Evolutionary conservation across 1,140 invertebrate species (phyloP).

Genomic region (Drosophila gunungcola): DNA sequence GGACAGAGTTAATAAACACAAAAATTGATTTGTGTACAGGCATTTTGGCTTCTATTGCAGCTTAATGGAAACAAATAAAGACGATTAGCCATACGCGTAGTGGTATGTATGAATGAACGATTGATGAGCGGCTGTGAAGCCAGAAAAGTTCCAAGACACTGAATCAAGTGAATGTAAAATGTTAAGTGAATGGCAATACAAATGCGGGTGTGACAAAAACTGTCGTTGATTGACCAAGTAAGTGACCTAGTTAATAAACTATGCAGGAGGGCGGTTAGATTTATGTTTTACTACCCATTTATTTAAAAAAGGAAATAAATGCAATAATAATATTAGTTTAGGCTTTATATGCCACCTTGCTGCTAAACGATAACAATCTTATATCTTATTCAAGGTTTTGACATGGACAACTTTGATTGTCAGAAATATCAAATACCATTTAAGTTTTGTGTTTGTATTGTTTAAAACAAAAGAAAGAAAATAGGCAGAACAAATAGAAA

Average conservation of each 20-base stretch:
- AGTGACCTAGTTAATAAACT: background rate
- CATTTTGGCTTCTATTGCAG: slow-evolving; percentile 67
- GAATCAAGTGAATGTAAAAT: slow-evolving; percentile 21
- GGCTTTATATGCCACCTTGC: too few species aligned
- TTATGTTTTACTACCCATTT: background rate
- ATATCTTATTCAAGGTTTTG: too few species aligned
- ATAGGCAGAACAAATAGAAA: too few species aligned
- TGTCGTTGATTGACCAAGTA: slow-evolving; percentile 13
- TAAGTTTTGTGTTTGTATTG: too few species aligned
- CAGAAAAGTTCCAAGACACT: slow-evolving; percentile 24
- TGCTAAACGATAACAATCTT: too few species aligned
- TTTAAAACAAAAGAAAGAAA: too few species aligned
- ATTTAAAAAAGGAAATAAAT: too few species aligned
- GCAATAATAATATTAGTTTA: too few species aligned
- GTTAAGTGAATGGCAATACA: slow-evolving; percentile 20
- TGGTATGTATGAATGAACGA: slow-evolving; percentile 24
- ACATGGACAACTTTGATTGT: too few species aligned
- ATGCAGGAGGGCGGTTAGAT: slow-evolving; percentile 4
- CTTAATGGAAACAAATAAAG: slow-evolving; percentile 80
- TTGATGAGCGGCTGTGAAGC: slow-evolving; percentile 17
- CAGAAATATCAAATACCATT: too few species aligned
- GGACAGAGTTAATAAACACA: slow-evolving; percentile 58
- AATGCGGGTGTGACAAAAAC: slow-evolving; percentile 24
- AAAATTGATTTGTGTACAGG: slow-evolving; percentile 71
- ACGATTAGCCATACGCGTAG: slow-evolving; percentile 26